Percentiles rank a stretch among this genome's conserved stretches.
phyloP scores from a whole-genome alignment of 2,888 invertebrate genomes.

The Eudemis profundana region DNA sequence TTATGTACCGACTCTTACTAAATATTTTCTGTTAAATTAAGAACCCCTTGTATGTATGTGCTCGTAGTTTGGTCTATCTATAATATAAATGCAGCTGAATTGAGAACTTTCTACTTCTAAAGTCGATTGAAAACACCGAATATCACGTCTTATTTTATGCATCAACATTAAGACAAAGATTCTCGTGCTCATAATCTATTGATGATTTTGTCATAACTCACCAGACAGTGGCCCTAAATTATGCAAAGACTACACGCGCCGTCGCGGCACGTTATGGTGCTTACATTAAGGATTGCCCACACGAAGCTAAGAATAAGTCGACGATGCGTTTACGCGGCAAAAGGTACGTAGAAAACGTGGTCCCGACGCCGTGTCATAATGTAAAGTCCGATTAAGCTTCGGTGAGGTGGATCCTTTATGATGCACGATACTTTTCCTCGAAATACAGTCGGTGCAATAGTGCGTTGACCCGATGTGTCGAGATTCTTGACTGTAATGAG shows the following conservation, averaged over 20 bases:
- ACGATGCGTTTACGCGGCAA: too few relatives aligned
- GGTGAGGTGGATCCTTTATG: too few relatives aligned
- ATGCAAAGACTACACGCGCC: conserved; percentile 36
- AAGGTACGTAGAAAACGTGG: too few relatives aligned
- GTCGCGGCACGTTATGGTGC: background rate
- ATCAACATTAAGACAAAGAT: background rate
- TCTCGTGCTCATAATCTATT: conserved; percentile 2
- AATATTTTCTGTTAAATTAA: too few relatives aligned
- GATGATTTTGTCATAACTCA: conserved; percentile 7
- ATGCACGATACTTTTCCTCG: conserved; percentile 34
- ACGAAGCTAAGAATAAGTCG: too few relatives aligned
- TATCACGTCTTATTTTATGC: background rate
- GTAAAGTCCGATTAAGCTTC: too few relatives aligned
- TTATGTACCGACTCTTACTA: too few relatives aligned
- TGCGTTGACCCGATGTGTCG: conserved; percentile 40
- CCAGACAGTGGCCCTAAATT: conserved; percentile 17
- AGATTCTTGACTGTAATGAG: conserved; percentile 38
- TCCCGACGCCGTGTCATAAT: too few relatives aligned
- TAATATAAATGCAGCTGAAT: too few relatives aligned
- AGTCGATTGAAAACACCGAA: background rate
- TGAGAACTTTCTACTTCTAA: background rate
- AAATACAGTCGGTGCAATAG: conserved; percentile 35
- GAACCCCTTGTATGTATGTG: too few relatives aligned
- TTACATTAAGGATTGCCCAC: too few relatives aligned
- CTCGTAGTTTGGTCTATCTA: too few relatives aligned